A percentile compares a stretch with the other conserved stretches of the same genome.
phyloP scores from a whole-genome alignment of 2,888 invertebrate genomes.

The Drosophila demipolita region DNA sequence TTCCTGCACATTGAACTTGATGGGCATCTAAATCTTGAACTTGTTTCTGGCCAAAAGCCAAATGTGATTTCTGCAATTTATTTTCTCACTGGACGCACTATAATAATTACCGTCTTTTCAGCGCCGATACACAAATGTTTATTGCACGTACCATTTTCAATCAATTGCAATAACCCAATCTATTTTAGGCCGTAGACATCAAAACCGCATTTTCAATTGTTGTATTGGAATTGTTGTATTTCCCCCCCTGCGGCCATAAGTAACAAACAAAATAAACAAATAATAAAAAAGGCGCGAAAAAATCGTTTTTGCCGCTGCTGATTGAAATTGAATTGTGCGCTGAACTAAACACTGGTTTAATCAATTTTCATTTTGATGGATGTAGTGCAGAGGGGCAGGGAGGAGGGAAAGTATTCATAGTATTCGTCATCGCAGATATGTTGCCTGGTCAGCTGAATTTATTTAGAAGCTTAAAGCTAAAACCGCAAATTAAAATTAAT shows the following conservation, averaged over 20 bases:
- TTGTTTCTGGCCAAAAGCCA: constrained; percentile 35
- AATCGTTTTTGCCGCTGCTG: constrained; percentile 30
- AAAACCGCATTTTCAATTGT: constrained; percentile 61
- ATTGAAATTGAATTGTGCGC: constrained; percentile 55
- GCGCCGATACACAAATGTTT: constrained; percentile 55
- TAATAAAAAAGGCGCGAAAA: constrained; percentile 50
- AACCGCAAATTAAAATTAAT: constrained; percentile 59
- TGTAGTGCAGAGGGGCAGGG: background rate
- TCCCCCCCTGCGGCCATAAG: background rate
- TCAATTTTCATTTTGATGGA: constrained; percentile 69
- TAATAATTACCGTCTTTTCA: constrained; percentile 35
- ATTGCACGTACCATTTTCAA: constrained; percentile 59
- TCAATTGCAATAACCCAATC: constrained; percentile 58
- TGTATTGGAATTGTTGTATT: constrained; percentile 4
- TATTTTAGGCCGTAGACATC: constrained; percentile 60
- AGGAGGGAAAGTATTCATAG: background rate
- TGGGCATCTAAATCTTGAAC: constrained; percentile 23
- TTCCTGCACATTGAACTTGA: constrained; percentile 32
- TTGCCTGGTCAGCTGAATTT: constrained; percentile 32
- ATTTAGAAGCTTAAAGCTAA: constrained; percentile 48
- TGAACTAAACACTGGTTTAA: constrained; percentile 61
- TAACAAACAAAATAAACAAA: constrained; percentile 61
- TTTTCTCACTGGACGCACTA: constrained; percentile 30
- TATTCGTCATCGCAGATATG: constrained; percentile 20
- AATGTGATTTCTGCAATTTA: constrained; percentile 25